Evolutionary conservation across 2,113 vertebrate genomes (phyloP), one percentile per base, ranked within the genome.

Genomic region (Psittacula cyanocephala): DNA sequence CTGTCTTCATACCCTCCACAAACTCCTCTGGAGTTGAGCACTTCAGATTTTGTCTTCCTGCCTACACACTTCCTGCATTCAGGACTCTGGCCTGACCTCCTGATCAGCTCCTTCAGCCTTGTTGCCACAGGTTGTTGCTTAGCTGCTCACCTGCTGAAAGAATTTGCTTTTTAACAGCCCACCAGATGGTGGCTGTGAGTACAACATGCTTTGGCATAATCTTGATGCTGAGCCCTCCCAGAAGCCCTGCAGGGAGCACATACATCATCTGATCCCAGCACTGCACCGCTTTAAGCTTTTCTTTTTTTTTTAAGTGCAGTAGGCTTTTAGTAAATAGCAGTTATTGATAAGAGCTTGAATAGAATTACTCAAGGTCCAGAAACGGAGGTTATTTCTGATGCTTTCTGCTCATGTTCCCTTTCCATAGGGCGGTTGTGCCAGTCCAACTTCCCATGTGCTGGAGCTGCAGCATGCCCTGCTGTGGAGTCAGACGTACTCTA

Each of bases 361-460:
- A 55, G 33, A 23, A 22, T 46, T 49, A 27, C 5, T 72, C 29
- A 1, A 62, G 63, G 18, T 35, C 7, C 52, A 55, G 53, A 29
- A 79, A 6, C 1, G 0, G 90, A 47, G 28, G 49, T 46, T 64
- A 15, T 81, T 93, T 13, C 64, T 96, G 80, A 95, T 59, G 44
- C 47, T 67, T 80, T 94, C 43, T 94, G 86, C 88, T 79, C 11
- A 14, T 89, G 33, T 88, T 90, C 90, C 82, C 50, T 79, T 43
- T 86, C 24, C 53, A 2, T 67, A 99, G 99, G 99, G 95, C 98
- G 98, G 87, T 78, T 99, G 83, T 99, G 99, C 96, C 98, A 98
- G 98, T 98, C 98, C 24, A 97, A 96, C 86, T 81, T 97, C 91
- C 96, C 97, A 0, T 96, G 97, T 22, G 97, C 94, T 8, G 98